phyloP scores from a whole-genome alignment of 92 coral and sea anemone species.

The Parazoanthus swiftii region DNA sequence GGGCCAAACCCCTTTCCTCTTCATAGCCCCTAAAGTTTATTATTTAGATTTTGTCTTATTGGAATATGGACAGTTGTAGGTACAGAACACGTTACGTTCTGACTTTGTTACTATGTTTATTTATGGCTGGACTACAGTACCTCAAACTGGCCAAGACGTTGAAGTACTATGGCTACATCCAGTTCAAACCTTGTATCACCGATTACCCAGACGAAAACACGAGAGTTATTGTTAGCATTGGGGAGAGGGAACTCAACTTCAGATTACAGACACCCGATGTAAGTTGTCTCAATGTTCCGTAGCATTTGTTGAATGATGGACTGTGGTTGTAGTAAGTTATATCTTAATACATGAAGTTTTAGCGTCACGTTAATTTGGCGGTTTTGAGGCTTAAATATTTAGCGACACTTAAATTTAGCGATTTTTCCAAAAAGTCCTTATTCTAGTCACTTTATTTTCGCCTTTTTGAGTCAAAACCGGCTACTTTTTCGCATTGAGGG shows the following conservation, averaged over 20 bases:
- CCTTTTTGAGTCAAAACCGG: too few relatives aligned
- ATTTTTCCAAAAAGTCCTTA: too few relatives aligned
- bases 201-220: slow-evolving; percentile 87
- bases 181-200: slow-evolving; percentile 85
- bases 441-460: too few relatives aligned
- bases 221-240: slow-evolving; percentile 75
- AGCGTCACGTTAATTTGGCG: too few relatives aligned
- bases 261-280: slow-evolving; percentile 86
- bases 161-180: slow-evolving; percentile 84
- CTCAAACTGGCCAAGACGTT: slow-evolving; percentile 76
- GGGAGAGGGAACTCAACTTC: slow-evolving; percentile 84
- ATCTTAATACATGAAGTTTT: too few relatives aligned
- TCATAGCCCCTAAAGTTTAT: too few relatives aligned
- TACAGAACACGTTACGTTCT: neutral
- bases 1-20: too few relatives aligned
- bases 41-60: neutral
- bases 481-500: too few relatives aligned
- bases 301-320: too few relatives aligned
- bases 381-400: too few relatives aligned
- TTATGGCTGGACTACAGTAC: slow-evolving; percentile 52
- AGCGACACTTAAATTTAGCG: too few relatives aligned
- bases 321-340: neutral
- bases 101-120: neutral
- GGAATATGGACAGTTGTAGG: neutral
- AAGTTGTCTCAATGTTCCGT: slow-evolving; percentile 29